phyloP scores from a whole-genome alignment of 2,113 vertebrate genomes.

The Neodontobutis hainanensis region DNA sequence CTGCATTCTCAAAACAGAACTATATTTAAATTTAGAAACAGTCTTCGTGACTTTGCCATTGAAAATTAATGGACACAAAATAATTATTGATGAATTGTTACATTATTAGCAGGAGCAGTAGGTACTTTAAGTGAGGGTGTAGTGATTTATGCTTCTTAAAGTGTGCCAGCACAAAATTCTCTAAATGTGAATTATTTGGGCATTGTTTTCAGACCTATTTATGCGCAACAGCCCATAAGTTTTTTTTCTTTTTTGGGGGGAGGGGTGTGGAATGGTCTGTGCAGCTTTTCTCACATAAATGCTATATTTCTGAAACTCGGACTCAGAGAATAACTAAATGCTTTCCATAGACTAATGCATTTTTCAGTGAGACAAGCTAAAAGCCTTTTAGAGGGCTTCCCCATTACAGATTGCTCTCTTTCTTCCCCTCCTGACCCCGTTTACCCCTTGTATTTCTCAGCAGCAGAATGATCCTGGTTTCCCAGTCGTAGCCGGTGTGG shows the following conservation, averaged over 20 bases:
- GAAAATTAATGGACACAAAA: no score
- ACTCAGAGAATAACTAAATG: conserved; percentile 39
- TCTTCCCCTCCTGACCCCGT: conserved; percentile 6
- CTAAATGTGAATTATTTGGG: conserved; percentile 52
- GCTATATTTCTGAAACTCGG: conserved; percentile 17
- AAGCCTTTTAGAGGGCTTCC: conserved; percentile 49
- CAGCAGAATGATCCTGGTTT: conserved; percentile 47
- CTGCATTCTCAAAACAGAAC: not conserved
- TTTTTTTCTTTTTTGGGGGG: conserved; percentile 16
- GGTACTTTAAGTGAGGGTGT: not conserved
- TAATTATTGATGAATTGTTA: not conserved
- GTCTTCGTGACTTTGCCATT: no score
- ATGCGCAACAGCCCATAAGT: conserved; percentile 27
- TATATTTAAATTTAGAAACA: not conserved
- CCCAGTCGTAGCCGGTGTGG: conserved; percentile 27
- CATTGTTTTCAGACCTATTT: conserved; percentile 21
- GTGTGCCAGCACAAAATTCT: conserved; percentile 22
- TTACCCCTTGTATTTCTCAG: conserved; percentile 5
- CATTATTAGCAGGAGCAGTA: not conserved
- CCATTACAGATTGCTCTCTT: conserved; percentile 33
- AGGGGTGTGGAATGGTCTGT: conserved; percentile 2
- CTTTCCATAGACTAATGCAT: conserved; percentile 49
- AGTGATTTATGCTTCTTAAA: conserved; percentile 21
- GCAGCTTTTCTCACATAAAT: conserved; percentile 20
- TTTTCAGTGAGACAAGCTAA: conserved; percentile 50